These are phyloP conservation scores for Lamproptera curius DNA, from an alignment of 2,888 invertebrate species.

Conservation along the genomic window DNA sequence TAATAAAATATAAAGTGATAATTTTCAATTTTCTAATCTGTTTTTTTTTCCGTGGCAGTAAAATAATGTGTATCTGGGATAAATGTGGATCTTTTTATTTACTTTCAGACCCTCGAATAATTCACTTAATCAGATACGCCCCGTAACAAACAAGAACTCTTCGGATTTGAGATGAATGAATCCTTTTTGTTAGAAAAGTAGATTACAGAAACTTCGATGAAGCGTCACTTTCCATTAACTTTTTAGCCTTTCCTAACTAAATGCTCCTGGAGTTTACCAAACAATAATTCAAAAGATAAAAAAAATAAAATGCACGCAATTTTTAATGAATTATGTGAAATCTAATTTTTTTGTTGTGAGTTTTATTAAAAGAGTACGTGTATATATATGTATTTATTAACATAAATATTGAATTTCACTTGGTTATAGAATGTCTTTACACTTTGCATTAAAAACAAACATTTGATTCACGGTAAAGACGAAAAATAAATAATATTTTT, in stretches of 20 bases:
- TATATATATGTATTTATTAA: too few species aligned
- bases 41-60: neutral
- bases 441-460: too few species aligned
- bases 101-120: neutral
- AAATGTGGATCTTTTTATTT: neutral
- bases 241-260: neutral
- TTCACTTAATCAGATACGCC: neutral
- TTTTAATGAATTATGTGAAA: too few species aligned
- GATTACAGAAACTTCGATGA: slow-evolving; percentile 1
- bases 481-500: too few species aligned
- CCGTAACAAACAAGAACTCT: slow-evolving; percentile 1
- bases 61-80: neutral
- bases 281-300: too few species aligned
- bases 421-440: too few species aligned
- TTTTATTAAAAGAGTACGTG: too few species aligned
- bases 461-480: too few species aligned
- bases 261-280: too few species aligned
- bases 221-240: neutral
- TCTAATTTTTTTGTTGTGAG: too few species aligned
- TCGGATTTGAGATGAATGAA: neutral
- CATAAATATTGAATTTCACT: too few species aligned
- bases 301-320: too few species aligned
- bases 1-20: neutral
- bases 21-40: neutral
- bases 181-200: slow-evolving; percentile 3